Evolutionary conservation across 2,797 vertebrate genomes (phyloP), one percentile per base, ranked within the genome.

Genomic region (Gouania willdenowi): DNA sequence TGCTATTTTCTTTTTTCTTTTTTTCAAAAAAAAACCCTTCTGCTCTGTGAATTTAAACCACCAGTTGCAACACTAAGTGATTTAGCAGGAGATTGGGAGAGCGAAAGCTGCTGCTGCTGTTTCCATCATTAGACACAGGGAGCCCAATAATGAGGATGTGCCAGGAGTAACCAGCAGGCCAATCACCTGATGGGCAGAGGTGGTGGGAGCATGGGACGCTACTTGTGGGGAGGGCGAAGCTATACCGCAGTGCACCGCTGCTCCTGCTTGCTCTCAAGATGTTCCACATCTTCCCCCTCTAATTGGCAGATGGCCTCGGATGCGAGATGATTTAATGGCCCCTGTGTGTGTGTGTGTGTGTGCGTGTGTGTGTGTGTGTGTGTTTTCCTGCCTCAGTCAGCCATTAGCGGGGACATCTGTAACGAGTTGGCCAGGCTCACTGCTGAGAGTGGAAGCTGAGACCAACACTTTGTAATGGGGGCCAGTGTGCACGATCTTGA

Each of bases 331-430:
- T 84, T 86, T 83, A 85, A 79, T 85, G 81, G 82, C 71, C 74
- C 68, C 75, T 47, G 51, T 68, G 71, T 79, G 77, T 77, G 66
- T 79, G 70, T 82, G n/a, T 68, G 75, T 47, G 51, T 68, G 71
- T 79, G 77, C 77, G 66, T 79, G 70, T 82, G n/a, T n/a, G n/a
- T 68, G 75, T 47, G 51, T 68, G 71, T 79, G 77, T 77, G 66
- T 79, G 70, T 82, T 74, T 81, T 78, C 66, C 66, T 78, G 82
- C 77, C 76, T 85, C 77, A 60, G 72, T 77, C 80, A 79, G 77
- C 81, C 85, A 85, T 86, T 89, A 87, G 81, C 75, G 46, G 73
- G 75, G 81, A 85, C 84, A 87, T 87, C 86, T 86, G 84, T 89
- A 88, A 83, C 76, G 75, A 82, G 81, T 79, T 83, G 83, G 85